phyloP scores from a whole-genome alignment of 2,888 invertebrate genomes.

The Cremastobaeus sp. region DNA sequence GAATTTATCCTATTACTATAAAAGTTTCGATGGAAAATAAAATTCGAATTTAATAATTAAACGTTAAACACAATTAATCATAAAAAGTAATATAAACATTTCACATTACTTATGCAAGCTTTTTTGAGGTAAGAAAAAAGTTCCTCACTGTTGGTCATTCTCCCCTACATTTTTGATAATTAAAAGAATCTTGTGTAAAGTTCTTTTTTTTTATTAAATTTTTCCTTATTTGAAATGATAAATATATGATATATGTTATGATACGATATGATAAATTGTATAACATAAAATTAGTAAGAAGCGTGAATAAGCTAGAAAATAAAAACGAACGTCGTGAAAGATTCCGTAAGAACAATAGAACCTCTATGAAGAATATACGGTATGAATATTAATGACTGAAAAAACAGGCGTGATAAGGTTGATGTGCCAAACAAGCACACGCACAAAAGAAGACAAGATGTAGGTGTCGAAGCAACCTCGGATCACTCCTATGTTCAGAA shows the following conservation, averaged over 20 bases:
- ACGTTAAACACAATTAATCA: too few species aligned
- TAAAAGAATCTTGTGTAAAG: too few species aligned
- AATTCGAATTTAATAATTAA: too few species aligned
- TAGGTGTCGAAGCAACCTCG: constrained; percentile 35
- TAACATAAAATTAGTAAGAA: neutral
- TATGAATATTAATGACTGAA: constrained; percentile 50
- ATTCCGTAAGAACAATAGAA: constrained; percentile 13
- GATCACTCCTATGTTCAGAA: constrained; percentile 17
- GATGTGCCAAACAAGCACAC: constrained; percentile 16
- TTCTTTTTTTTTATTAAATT: too few species aligned
- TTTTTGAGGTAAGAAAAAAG: too few species aligned
- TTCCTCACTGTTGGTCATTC: too few species aligned
- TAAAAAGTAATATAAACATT: too few species aligned
- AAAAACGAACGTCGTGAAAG: constrained; percentile 27
- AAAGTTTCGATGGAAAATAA: too few species aligned
- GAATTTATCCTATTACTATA: too few species aligned
- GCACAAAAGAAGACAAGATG: constrained; percentile 28
- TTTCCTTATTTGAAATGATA: too few species aligned
- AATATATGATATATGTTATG: neutral
- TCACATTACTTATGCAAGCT: too few species aligned
- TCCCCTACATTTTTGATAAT: too few species aligned
- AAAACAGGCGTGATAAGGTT: constrained; percentile 34
- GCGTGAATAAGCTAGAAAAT: constrained; percentile 22
- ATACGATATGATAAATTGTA: neutral
- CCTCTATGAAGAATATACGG: constrained; percentile 20